Evolutionary conservation across 2,113 vertebrate species (phyloP), one percentile per base, ranked within the genome.

Genomic region (Eolophus roseicapilla): DNA sequence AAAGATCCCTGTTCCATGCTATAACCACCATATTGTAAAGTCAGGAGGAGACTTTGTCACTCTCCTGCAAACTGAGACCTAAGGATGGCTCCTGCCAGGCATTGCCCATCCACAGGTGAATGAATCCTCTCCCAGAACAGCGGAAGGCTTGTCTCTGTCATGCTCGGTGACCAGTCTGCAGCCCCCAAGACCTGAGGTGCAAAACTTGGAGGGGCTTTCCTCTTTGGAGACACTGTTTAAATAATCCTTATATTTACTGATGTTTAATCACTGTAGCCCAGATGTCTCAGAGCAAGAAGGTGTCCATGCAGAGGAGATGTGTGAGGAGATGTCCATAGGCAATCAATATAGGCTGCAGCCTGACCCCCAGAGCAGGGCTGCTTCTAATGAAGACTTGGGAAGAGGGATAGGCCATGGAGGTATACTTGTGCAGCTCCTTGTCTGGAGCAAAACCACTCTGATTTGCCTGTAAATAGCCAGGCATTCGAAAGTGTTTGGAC

Each of bases 201-300:
- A 35, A 59, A 59, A 59, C 6, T 6, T 35, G 33, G 21, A 59
- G 13, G 33, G 57, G 21, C 13, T 35, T 82, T 94, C 33, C 23
- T 93, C 53, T 88, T 93, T 73, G 3, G 13, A 75, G 33, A 57
- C 19, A 15, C 39, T 74, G 59, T 88, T 90, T 50, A 62, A 82
- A 69, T 57, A 92, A 74, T n/a, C 15, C 25, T 63, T 78, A 52
- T 31, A 28, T 15, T 27, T 49, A 8, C 76, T 90, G 52, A 15
- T 96, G 94, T 91, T 94, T 77, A 35, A 71, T 81, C 49, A 86
- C 62, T 77, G 25, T 39, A 57, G 31, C 31, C 76, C n/a, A 49
- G 23, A 33, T 37, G 5, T 70, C 4, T 73, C 55, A 57, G 41
- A 50, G 19, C 57, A 59, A 59, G 57, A 59, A 59, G 57, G 20